Conservation (phyloP, 2,888 invertebrate species). For the Clepsis dumicolana region DNA sequence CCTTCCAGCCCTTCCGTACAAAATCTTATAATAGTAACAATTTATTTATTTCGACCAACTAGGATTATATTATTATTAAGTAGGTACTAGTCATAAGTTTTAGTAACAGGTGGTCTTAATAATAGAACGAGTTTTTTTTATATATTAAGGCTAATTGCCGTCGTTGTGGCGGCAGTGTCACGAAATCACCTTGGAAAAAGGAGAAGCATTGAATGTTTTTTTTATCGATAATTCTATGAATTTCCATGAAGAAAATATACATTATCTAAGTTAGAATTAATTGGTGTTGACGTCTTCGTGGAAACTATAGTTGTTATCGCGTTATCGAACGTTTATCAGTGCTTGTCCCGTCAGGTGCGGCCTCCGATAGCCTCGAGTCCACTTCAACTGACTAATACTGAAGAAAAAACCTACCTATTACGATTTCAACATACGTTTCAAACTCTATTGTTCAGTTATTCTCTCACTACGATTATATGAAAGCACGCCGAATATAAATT, state of each 20-base stretch:
- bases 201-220: too few relatives aligned
- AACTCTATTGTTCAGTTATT: conserved; percentile 6
- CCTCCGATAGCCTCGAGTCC: conserved; percentile 40
- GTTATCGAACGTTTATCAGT: conserved; percentile 51
- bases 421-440: conserved; percentile 3
- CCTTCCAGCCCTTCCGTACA: too few relatives aligned
- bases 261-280: conserved; percentile 25
- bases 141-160: too few relatives aligned
- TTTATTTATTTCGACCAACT: too few relatives aligned
- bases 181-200: too few relatives aligned
- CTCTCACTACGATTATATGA: background rate
- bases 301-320: conserved; percentile 51
- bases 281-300: conserved; percentile 46
- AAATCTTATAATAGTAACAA: too few relatives aligned
- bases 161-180: too few relatives aligned
- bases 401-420: conserved; percentile 21
- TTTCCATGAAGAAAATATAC: background rate
- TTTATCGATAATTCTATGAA: background rate
- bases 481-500: background rate
- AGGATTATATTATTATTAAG: too few relatives aligned
- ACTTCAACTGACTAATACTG: conserved; percentile 29
- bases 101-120: too few relatives aligned
- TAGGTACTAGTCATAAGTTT: too few relatives aligned
- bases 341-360: conserved; percentile 55
- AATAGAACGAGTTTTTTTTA: too few relatives aligned